Evolutionary conservation across 2,797 vertebrate species (phyloP), one percentile per base, ranked within the genome.

Genomic region (Chelmon rostratus): DNA sequence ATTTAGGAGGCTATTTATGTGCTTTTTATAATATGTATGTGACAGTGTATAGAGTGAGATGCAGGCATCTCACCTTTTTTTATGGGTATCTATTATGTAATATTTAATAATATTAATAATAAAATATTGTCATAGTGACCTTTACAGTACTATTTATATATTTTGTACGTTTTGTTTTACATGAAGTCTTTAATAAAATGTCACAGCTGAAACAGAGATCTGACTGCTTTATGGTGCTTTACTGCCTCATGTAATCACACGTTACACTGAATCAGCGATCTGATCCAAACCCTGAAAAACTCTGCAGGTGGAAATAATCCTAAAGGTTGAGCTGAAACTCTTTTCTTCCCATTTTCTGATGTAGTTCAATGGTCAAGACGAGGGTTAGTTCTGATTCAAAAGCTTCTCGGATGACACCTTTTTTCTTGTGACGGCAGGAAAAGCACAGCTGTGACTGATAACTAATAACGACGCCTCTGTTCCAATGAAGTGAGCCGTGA

Each of bases 1-100:
- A 85, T 86, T 88, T 88, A 81, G 77, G 9, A 76, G 81, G 25
- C 65, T 89, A 92, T 94, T 91, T 91, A 86, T 92, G 75, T 80
- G 54, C 64, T 88, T 89, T 89, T 84, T 89, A 64, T 85, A 75
- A 68, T 70, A 68, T 76, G 44, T 64, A 50, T 86, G 56, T 75
- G n/a, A 49, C 42, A 53, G 8, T 73, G 33, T 80, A 76, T 82
- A 81, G 61, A 50, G 38, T 53, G 82, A 85, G 92, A 86, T 93
- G 93, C 93, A 52, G 93, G 92, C 91, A 91, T 93, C 89, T 86
- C 1, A 33, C 5, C 7, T 68, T 79, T 62, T 76, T 75, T 8
- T 59, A 73, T 44, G 7, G 19, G 18, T 79, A 73, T 78, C 52
- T 78, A 68, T 82, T 74, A 75, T 65, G 25, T 79, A 80, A 80